phyloP scores from a whole-genome alignment of 2,113 vertebrate genomes.

The Pygoscelis antarcticus region DNA sequence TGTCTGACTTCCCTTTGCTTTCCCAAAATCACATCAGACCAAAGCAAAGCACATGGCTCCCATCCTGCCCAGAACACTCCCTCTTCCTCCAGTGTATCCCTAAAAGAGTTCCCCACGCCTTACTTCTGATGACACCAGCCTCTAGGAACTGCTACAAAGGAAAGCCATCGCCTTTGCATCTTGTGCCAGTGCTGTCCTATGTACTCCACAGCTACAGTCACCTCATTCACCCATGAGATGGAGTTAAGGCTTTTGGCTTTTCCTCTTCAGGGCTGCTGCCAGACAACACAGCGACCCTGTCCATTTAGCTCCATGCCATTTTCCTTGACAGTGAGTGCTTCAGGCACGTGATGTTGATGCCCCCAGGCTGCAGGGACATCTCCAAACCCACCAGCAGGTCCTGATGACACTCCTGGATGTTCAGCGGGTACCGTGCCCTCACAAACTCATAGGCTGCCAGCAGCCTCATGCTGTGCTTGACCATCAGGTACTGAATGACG shows the following conservation, averaged over 20 bases:
- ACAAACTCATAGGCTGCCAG: slow-evolving; percentile 80
- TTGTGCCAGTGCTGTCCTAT: background rate
- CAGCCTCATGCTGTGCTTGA: slow-evolving; percentile 80
- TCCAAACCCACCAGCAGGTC: slow-evolving; percentile 81
- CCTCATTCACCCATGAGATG: background rate
- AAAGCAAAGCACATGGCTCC: background rate
- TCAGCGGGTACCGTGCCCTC: slow-evolving; percentile 74
- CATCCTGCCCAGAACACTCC: background rate
- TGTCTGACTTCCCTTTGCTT: background rate
- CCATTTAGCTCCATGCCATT: slow-evolving; percentile 75
- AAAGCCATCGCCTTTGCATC: background rate
- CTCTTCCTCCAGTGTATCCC: background rate
- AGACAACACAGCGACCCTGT: background rate
- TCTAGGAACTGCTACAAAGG: background rate
- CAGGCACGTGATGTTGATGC: slow-evolving; percentile 69
- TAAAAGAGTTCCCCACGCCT: background rate
- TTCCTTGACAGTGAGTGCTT: slow-evolving; percentile 81
- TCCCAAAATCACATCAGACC: background rate
- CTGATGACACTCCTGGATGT: slow-evolving; percentile 78
- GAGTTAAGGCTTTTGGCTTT: background rate
- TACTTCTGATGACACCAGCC: background rate
- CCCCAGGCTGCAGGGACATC: slow-evolving; percentile 74
- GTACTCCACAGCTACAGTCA: background rate
- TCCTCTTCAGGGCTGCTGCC: background rate
- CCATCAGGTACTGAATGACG: slow-evolving; percentile 82